Percentiles rank a stretch among this genome's conserved stretches.
These are phyloP conservation scores for Anarrhichthys ocellatus DNA, from an alignment of 2,113 vertebrate species.

Conservation along the genomic window DNA sequence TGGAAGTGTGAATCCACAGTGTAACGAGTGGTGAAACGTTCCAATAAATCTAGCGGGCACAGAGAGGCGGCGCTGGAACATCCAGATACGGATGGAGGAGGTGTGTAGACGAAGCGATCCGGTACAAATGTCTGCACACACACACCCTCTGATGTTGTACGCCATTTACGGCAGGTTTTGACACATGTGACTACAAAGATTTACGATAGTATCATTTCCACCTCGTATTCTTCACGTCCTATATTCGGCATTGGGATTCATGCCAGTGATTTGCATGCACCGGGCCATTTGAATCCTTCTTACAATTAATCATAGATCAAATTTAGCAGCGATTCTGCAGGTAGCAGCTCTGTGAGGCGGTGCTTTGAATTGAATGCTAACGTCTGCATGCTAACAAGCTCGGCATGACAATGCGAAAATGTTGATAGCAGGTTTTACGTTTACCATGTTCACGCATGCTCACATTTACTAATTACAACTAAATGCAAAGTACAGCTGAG, in stretches of 20 bases:
- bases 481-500: background rate
- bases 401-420: too few relatives aligned
- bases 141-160: background rate
- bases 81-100: constrained; percentile 8
- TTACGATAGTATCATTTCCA: background rate
- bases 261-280: background rate
- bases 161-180: background rate
- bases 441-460: background rate
- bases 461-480: background rate
- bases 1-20: constrained; percentile 52
- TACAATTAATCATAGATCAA: background rate
- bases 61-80: constrained; percentile 6
- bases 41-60: constrained; percentile 34
- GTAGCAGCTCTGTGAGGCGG: background rate
- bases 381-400: too few relatives aligned
- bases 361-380: too few relatives aligned
- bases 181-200: background rate
- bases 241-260: background rate
- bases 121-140: background rate
- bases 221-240: background rate
- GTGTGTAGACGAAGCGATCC: constrained; percentile 2
- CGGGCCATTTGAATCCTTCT: background rate
- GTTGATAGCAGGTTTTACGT: background rate
- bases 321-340: background rate
- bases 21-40: constrained; percentile 32